Percentiles rank a stretch among this genome's conserved stretches.
These are phyloP conservation scores for Nomada goodeniana DNA, from an alignment of 2,888 invertebrate species.

Conservation along the genomic window DNA sequence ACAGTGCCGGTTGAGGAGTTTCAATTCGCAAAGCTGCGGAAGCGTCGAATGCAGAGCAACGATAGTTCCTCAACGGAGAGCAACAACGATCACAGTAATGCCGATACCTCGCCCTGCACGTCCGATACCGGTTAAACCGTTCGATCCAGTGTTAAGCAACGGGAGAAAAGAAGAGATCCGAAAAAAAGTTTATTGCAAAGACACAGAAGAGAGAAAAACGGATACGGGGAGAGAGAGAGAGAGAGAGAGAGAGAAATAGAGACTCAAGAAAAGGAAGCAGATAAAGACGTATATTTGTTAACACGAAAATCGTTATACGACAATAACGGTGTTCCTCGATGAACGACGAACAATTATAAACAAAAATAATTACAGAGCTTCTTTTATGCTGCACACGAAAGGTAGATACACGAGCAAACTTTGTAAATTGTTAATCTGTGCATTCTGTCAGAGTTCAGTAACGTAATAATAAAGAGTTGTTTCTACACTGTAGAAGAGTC, in stretches of 20 bases:
- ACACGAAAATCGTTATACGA: slow-evolving; percentile 39
- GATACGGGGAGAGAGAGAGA: too few relatives aligned
- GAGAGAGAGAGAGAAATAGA: background rate
- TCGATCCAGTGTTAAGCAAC: slow-evolving; percentile 29
- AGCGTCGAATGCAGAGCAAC: slow-evolving; percentile 81
- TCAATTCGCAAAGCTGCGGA: slow-evolving; percentile 83
- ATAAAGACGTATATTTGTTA: slow-evolving; percentile 10
- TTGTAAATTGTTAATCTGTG: slow-evolving; percentile 54
- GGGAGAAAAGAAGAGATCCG: slow-evolving; percentile 15
- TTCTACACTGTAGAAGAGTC: slow-evolving; percentile 66
- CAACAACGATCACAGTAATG: slow-evolving; percentile 82
- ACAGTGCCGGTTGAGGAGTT: slow-evolving; percentile 83
- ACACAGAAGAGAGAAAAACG: background rate
- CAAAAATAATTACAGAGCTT: background rate
- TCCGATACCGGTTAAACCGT: slow-evolving; percentile 79
- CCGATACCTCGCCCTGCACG: slow-evolving; percentile 81
- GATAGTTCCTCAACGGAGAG: slow-evolving; percentile 83
- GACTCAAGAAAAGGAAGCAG: slow-evolving; percentile 5
- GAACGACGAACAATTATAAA: background rate
- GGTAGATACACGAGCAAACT: slow-evolving; percentile 25
- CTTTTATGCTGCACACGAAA: slow-evolving; percentile 4
- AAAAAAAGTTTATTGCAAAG: background rate
- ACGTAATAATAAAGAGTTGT: slow-evolving; percentile 63
- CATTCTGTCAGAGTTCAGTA: slow-evolving; percentile 60
- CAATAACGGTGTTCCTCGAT: slow-evolving; percentile 34